phyloP scores from a whole-genome alignment of 2,888 invertebrate species.

The Ectemnius lituratus region DNA sequence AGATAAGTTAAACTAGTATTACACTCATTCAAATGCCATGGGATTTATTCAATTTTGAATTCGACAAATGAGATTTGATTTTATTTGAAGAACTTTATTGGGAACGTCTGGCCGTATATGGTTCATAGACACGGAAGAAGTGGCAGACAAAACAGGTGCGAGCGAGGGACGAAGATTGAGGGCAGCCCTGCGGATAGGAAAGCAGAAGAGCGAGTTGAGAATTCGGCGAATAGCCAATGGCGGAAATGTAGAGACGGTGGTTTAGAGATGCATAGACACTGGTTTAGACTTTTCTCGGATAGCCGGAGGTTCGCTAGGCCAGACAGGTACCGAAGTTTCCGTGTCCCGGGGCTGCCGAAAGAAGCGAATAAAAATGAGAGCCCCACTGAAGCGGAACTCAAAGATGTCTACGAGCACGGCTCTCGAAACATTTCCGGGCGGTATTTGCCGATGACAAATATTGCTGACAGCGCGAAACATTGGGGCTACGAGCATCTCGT shows the following conservation, averaged over 20 bases:
- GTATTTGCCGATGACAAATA: conserved; percentile 65
- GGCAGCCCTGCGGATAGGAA: not conserved
- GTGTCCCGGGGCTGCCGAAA: not conserved
- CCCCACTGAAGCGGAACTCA: not conserved
- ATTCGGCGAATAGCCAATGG: not conserved
- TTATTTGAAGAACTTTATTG: too few relatives aligned
- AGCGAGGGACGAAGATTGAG: too few relatives aligned
- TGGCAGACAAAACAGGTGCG: too few relatives aligned
- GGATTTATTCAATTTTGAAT: too few relatives aligned
- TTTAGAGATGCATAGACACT: not conserved
- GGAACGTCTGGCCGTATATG: too few relatives aligned
- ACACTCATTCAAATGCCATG: too few relatives aligned
- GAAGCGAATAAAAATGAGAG: conserved; percentile 4
- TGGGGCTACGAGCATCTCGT: conserved; percentile 50
- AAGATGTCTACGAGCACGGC: not conserved
- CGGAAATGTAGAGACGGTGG: not conserved
- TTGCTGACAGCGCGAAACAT: conserved; percentile 54
- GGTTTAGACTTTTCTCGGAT: conserved; percentile 43
- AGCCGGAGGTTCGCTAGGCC: conserved; percentile 36
- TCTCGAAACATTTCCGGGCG: conserved; percentile 59
- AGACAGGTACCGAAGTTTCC: conserved; percentile 51
- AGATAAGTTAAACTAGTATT: too few relatives aligned
- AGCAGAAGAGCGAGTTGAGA: not conserved
- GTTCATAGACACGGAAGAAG: too few relatives aligned
- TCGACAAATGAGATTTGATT: too few relatives aligned